Evolutionary conservation across 1,140 invertebrate genomes (phyloP), one percentile per base, ranked within the genome.

Genomic region (Lepidurus couesii): DNA sequence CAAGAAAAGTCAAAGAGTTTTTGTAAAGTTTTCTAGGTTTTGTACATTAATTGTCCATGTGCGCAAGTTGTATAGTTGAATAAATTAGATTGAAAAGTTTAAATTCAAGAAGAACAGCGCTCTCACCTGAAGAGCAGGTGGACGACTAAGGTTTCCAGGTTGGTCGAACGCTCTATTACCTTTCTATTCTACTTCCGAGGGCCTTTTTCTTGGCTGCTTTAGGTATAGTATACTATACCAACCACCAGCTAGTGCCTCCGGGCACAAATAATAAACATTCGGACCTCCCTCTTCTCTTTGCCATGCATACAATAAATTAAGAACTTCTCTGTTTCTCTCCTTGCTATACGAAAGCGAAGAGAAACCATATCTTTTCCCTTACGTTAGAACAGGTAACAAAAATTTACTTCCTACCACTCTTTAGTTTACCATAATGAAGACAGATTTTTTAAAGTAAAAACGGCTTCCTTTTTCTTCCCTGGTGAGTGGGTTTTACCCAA

Each of bases 91-190:
- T 34, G 34, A 4, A 34, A 34, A 34, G 34, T 4, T 34, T 0
- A 34, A 34, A 4, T 34, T 34, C 4, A 34, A 26, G 2, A 26
- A 34, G 3, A 34, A 34, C 34, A 34, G 34, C 16, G 53, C 21
- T 65, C 53, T 65, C 53, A 65, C 53, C 53, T 65, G 53, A n/a
- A 65, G 6, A 65, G 53, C 53, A 65, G 53, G 53, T 65, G 53
- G 53, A 65, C 16, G 53, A 65, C 53, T 65, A 65, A 65, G 13
- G 16, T 21, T 65, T 65, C 53, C 13, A 65, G 53, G 53, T 65
- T 65, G 53, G 13, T 47, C 10, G 10, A 47, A 16, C 45, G 45
- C 53, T 65, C 53, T 9, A 65, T 13, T 65, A 65, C 53, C 21
- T 65, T 65, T 65, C 53, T 65, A 65, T 13, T 21, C 45, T 6